phyloP scores from a whole-genome alignment of 2,113 vertebrate genomes.

The Pithys albifrons region DNA sequence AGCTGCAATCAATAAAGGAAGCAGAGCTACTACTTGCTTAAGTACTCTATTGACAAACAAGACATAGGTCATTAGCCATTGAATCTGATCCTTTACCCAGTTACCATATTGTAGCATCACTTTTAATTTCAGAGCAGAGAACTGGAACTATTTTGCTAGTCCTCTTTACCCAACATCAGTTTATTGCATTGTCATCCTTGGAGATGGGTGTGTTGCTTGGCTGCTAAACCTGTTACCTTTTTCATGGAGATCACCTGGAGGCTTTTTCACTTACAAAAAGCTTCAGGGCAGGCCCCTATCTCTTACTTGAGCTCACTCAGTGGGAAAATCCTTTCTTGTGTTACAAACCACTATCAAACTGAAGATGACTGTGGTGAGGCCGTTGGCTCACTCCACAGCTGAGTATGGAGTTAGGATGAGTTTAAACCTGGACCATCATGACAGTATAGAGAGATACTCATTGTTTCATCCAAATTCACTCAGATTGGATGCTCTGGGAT shows the following conservation, averaged over 20 bases:
- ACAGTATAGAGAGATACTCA: rapidly evolving
- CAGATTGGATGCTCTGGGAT: background rate
- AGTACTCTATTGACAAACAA: background rate
- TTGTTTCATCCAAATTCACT: background rate
- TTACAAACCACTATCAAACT: background rate
- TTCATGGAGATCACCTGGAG: background rate
- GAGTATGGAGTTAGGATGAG: background rate
- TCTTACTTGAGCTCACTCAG: background rate
- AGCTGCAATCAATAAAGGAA: background rate
- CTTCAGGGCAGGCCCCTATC: background rate
- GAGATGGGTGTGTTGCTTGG: background rate
- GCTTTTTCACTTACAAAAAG: background rate
- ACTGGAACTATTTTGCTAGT: background rate
- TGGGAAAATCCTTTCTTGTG: background rate
- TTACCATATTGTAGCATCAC: background rate
- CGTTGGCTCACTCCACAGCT: rapidly evolving
- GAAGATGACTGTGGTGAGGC: background rate
- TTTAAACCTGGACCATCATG: no score
- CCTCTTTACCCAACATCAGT: background rate
- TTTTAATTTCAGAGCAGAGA: background rate
- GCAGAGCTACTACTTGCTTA: background rate
- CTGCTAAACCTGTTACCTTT: background rate
- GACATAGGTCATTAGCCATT: background rate
- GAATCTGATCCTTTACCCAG: background rate
- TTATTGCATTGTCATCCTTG: background rate